Evolutionary conservation across 2,113 vertebrate genomes (phyloP).

Genomic region (Columbina picui): DNA sequence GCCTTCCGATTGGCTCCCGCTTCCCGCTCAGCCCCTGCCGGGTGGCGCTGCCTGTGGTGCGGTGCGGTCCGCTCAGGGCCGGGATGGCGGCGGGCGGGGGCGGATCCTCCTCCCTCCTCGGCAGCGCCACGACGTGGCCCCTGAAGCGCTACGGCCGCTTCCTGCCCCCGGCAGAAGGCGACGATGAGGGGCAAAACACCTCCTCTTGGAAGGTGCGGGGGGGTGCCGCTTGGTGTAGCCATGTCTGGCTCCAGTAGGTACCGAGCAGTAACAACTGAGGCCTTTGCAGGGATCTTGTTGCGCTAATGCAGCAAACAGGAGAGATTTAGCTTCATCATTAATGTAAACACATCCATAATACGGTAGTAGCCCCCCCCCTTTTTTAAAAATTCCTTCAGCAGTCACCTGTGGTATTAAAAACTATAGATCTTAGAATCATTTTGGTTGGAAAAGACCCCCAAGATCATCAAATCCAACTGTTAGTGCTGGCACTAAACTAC

Average conservation of each 20-base stretch:
- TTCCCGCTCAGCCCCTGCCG: neutral
- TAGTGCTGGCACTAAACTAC: too few species aligned
- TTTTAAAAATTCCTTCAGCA: neutral
- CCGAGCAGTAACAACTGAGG: neutral
- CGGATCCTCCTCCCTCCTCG: neutral
- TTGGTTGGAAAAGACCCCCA: too few species aligned
- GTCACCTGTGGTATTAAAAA: neutral
- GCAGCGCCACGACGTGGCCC: slow-evolving; percentile 68
- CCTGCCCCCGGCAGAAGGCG: neutral
- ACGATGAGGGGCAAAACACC: neutral
- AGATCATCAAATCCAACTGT: too few species aligned
- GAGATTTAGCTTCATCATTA: neutral
- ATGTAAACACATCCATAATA: neutral
- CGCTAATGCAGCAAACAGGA: neutral
- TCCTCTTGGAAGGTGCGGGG: slow-evolving; percentile 80
- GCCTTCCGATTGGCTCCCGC: neutral
- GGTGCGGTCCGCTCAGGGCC: rapidly evolving
- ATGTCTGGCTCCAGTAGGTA: neutral
- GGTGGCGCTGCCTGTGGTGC: too few species aligned
- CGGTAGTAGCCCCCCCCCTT: too few species aligned
- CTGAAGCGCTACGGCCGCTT: slow-evolving; percentile 84
- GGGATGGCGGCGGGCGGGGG: rapidly evolving
- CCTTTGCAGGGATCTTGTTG: neutral
- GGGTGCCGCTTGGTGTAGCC: neutral
- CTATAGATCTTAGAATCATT: neutral